These are phyloP conservation scores for Iguana delicatissima DNA, from an alignment of 2,797 vertebrate species.

Conservation along the genomic window DNA sequence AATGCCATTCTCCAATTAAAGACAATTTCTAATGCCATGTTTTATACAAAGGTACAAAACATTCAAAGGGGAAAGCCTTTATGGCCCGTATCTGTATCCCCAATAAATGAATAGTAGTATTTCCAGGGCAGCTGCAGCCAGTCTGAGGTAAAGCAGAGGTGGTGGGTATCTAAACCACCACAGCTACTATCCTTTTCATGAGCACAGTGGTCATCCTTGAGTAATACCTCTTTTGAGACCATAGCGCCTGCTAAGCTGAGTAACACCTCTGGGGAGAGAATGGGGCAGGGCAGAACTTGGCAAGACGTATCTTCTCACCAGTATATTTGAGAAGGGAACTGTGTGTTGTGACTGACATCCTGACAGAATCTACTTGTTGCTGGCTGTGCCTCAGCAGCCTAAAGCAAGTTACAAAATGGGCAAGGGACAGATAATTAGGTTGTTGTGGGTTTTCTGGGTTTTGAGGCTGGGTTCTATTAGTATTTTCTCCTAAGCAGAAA, in stretches of 20 bases:
- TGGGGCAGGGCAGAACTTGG: background rate
- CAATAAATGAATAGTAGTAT: background rate
- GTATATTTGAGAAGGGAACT: background rate
- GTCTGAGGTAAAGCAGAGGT: background rate
- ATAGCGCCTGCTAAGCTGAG: background rate
- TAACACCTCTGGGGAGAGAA: background rate
- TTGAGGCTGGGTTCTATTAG: too few relatives aligned
- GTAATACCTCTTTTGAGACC: background rate
- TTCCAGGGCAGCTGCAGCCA: background rate
- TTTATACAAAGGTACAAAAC: background rate
- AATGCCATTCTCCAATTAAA: accelerated
- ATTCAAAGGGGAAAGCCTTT: background rate
- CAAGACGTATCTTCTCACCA: background rate
- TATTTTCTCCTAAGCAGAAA: too few relatives aligned
- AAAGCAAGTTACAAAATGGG: background rate
- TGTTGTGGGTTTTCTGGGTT: too few relatives aligned
- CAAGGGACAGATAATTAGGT: background rate
- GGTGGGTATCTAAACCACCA: too few relatives aligned
- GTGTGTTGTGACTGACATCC: background rate
- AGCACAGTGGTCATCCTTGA: background rate
- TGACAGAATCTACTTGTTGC: background rate
- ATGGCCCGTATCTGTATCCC: background rate
- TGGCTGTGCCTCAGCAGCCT: background rate
- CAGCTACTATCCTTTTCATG: background rate
- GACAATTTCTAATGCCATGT: background rate